phyloP scores from a whole-genome alignment of 2,113 vertebrate genomes.

The Tragelaphus imberbis region DNA sequence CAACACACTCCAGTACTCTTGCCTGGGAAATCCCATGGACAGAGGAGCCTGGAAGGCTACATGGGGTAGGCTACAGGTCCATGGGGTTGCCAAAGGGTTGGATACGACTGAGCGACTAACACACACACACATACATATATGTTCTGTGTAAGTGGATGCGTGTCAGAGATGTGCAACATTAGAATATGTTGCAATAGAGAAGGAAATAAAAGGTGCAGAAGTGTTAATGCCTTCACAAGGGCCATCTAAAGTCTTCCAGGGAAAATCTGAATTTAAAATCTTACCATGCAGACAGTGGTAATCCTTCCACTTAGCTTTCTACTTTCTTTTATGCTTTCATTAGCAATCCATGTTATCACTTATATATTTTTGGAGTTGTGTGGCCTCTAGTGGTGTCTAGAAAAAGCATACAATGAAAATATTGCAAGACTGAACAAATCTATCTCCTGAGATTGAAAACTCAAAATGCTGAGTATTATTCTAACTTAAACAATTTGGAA shows the following conservation, averaged over 20 bases:
- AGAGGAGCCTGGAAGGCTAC: not conserved
- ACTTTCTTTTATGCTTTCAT: not conserved
- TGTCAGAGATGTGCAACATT: not conserved
- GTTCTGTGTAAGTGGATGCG: not conserved
- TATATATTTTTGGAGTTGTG: slow-evolving; percentile 32
- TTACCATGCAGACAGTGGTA: not conserved
- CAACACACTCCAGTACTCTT: not conserved
- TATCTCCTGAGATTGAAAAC: not conserved
- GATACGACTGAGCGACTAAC: not conserved
- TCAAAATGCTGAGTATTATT: not conserved
- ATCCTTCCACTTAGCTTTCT: not conserved
- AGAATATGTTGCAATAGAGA: not conserved
- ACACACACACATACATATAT: not conserved
- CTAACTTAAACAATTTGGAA: slow-evolving; percentile 18
- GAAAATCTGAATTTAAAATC: not conserved
- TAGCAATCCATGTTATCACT: not conserved
- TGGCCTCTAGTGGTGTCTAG: slow-evolving; percentile 34
- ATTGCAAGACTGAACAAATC: not conserved
- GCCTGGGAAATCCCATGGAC: not conserved
- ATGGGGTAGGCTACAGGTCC: too few relatives aligned
- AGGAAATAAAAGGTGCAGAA: not conserved
- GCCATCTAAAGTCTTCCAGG: not conserved
- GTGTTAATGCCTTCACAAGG: not conserved
- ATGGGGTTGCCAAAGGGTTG: not conserved
- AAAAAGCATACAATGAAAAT: not conserved